A percentile compares a stretch with the other conserved stretches of the same genome.
phyloP scores from a whole-genome alignment of 1,140 invertebrate genomes.

The Hesperophylax magnus region DNA sequence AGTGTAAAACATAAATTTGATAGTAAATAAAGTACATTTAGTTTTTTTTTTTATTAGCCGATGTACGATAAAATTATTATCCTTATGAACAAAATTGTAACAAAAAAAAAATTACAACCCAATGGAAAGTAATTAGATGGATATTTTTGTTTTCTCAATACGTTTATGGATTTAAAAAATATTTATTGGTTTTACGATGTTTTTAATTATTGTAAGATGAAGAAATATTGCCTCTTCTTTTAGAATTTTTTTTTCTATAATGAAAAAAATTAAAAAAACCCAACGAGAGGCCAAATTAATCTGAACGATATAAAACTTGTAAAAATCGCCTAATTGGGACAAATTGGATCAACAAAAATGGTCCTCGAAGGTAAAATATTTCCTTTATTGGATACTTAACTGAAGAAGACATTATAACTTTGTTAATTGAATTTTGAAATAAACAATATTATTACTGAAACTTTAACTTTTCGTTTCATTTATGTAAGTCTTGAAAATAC shows the following conservation, averaged over 20 bases:
- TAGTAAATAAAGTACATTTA: neutral
- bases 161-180: neutral
- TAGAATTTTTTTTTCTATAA: neutral
- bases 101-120: neutral
- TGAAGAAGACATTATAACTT: slow-evolving; percentile 7
- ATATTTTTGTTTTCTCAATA: neutral
- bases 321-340: neutral
- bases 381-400: neutral
- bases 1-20: slow-evolving; percentile 20
- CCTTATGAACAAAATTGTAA: neutral
- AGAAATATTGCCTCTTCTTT: slow-evolving; percentile 3
- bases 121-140: neutral
- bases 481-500: neutral
- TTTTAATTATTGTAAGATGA: neutral
- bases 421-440: slow-evolving; percentile 30
- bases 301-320: slow-evolving; percentile 3
- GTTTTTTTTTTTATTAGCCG: slow-evolving; percentile 28
- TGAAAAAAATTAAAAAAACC: neutral
- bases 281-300: slow-evolving; percentile 8
- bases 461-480: neutral
- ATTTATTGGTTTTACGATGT: neutral
- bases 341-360: slow-evolving; percentile 1
- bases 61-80: slow-evolving; percentile 8
- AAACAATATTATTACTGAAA: slow-evolving; percentile 23
- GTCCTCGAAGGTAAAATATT: neutral